These are phyloP conservation scores for Chironomus striatipennis DNA, from an alignment of 1,140 invertebrate species.

Conservation along the genomic window DNA sequence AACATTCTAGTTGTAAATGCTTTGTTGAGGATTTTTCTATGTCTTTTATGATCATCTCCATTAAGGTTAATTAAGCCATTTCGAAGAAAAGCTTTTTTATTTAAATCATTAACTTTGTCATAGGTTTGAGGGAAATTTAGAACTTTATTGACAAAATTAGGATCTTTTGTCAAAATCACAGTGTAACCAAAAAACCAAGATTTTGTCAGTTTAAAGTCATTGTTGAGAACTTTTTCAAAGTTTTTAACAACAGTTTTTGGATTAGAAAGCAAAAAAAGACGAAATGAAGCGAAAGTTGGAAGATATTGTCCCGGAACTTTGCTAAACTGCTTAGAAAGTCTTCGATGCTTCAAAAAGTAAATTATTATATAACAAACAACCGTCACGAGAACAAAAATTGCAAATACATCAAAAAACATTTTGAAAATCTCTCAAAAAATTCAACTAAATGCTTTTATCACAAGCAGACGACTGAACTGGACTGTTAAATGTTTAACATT, in stretches of 20 bases:
- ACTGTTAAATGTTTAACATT: too few species aligned
- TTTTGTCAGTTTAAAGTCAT: neutral
- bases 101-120: neutral
- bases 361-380: neutral
- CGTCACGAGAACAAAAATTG: too few species aligned
- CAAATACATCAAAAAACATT: too few species aligned
- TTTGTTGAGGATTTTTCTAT: neutral
- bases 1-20: conserved; percentile 10
- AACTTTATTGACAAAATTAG: neutral
- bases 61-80: neutral
- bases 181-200: neutral
- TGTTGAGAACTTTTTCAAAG: neutral
- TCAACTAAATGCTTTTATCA: too few species aligned
- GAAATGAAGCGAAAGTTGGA: neutral
- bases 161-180: neutral
- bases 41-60: conserved; percentile 1
- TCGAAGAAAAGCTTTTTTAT: neutral
- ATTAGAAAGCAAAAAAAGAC: neutral
- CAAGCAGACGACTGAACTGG: too few species aligned
- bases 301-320: neutral
- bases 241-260: too few species aligned
- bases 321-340: neutral
- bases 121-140: neutral
- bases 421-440: too few species aligned
- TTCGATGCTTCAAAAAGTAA: neutral